Base-by-base conservation (phyloP, 2,888 invertebrate genomes). In the Artemia sinica region DNA sequence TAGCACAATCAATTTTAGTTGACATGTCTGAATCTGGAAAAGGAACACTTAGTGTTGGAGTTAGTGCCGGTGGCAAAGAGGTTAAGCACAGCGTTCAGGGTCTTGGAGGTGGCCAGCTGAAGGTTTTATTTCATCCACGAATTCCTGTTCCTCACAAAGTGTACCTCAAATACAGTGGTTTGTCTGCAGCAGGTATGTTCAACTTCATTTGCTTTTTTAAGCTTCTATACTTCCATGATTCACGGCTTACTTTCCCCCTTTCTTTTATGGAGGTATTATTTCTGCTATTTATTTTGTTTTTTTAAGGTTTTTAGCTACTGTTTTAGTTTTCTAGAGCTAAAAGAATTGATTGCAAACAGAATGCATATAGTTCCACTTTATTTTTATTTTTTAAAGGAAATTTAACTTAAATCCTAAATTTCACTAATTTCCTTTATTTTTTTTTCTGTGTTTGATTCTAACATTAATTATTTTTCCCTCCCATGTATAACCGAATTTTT, bases 121-220 rank as follows among this genome's bases (percentile, higher is more conserved):
- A 89, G 78, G 85, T 90, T 49, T 85, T 88, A 71, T 94, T 92
- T 79, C 90, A 91, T 77, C 95, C 95, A 0, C 85, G 86, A 0
- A 81, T 88, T 58, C 88, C 91, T 2, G 89, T 93, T 41, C 88
- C 91, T 3, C 94, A 96, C 77, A 84, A 88, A 74, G 83, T 96
- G 70, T 85, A 88, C 71, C 83, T 95, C 68, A 84, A 87, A 73
- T 93, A 91, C 80, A 92, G 93, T 77, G 90, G 88, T 66, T 85
- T 91, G 65, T 90, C 90, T 68, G 74, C 79, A 18, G 77, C 79
- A 70, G 79, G 79, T 78, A 67, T 48, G 49, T 28, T 51, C n/a
- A 41, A 50, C 14, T 41, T 65, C 8, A 41, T 10, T 48, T 67
- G 49, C 10, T 67, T 49, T 67, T 14, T 67, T 14, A 63, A 50